Base-by-base conservation (phyloP, 2,888 invertebrate species). In the Julus scanicus region DNA sequence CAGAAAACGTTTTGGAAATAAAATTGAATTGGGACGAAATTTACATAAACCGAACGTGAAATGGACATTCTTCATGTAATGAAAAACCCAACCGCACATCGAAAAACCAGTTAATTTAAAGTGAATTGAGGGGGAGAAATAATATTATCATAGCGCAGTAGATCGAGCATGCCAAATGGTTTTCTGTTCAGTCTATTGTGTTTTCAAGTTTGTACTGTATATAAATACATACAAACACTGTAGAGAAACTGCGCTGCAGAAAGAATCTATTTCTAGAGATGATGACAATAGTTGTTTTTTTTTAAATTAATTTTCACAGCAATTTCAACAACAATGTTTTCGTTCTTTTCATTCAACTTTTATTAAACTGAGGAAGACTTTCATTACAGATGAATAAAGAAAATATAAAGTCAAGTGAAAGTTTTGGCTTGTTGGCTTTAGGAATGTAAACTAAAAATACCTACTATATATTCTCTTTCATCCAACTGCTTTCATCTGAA, bases 271-370 rank as follows among this genome's bases (percentile, higher is more conserved):
- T 71, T 71, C 63, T 71, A 8, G 20, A 71, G 71, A 29, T 37
- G 80, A 29, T 80, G 13, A 80, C 29, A 80, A 80, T 80, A 80
- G 80, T 80, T 80, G 80, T 13, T 29, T 29, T 29, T 29, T 29
- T 80, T 80, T 11, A 80, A 80, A 80, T 80, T 80, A 80, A 80
- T 80, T 80, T 80, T 37, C 20, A 13, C 37, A 80, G 80, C 80
- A 80, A 13, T 80, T 80, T 80, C 37, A 3, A 13, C 37, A 8
- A 15, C 71, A 29, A 71, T 71, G 71, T 71, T 71, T 71, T 4
- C 29, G 9, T 71, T 2, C 29, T 71, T 20, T 20, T 71, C 20
- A 71, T 29, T n/a, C 20, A 6, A 71, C 17, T 57, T 57, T 57
- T 71, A 71, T 20, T 53, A 20, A 80, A 80, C 57, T n/a, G 57